Base-by-base conservation (phyloP, 2,113 vertebrate species). In the Siniperca knerii region DNA sequence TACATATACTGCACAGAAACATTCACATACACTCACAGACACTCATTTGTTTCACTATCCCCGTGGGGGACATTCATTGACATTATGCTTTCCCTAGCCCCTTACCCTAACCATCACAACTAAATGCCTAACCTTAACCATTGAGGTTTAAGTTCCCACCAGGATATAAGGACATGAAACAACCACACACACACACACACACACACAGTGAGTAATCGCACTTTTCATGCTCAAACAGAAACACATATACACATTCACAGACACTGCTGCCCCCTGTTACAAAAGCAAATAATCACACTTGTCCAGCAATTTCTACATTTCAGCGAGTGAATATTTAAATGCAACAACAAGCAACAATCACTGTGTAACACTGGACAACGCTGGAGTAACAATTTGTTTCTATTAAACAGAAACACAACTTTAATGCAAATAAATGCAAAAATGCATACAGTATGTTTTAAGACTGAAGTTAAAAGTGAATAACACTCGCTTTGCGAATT, bases 211-310 rank as follows among this genome's bases (percentile, higher is more conserved):
- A 73, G 23, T 6, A 48, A 58, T 50, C 29, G 1, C 11, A 15
- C 37, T 33, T 62, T 8, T n/a, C n/a, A 35, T 37, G 33, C 50
- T 62, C 11, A 6, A 16, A 62, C 15, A 71, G 21, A 71, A 21
- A 73, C 52, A 58, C 16, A 54, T 21, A 57, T 4, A 58, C n/a
- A 75, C 64, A 62, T 67, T 81, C 4, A 74, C 61, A 54, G 44
- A 37, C 35, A 33, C 18, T 4, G 12, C 2, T 54, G 46, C 46
- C 18, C 10, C 2, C 13, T 46, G 29, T 40, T 55, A 33, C 6
- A n/a, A 72, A 71, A 60, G 8, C 25, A 84, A 81, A 77, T 20
- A 57, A 50, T 48, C 13, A 68, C 6, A 55, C 3, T 57, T 52
- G 29, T 55, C 25, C 15, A 16, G 16, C 11, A 7, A 66, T 20